These are phyloP conservation scores for Philotrypesis tridentata DNA, from an alignment of 1,140 invertebrate species.

Conservation along the genomic window DNA sequence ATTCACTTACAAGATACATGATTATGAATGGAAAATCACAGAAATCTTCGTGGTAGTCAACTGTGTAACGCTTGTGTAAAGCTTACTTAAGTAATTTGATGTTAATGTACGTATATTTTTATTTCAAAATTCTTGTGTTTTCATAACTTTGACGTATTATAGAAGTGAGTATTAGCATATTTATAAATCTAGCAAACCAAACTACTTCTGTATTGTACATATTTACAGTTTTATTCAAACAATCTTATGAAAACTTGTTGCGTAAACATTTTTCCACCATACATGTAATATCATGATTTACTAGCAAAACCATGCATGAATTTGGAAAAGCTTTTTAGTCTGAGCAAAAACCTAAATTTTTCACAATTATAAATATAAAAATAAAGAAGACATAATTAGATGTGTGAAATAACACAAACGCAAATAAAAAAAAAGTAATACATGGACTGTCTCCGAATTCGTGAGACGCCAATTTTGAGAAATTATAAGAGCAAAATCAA, in stretches of 20 bases:
- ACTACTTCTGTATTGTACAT: neutral
- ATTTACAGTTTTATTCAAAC: neutral
- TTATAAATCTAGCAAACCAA: neutral
- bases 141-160: neutral
- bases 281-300: constrained; percentile 11
- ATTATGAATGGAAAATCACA: neutral
- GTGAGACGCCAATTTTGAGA: neutral
- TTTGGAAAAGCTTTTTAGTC: constrained; percentile 45
- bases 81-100: neutral
- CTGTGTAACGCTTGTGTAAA: neutral
- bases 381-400: constrained; percentile 1
- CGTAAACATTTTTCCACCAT: constrained; percentile 29
- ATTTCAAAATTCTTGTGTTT: neutral
- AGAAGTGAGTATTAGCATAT: neutral
- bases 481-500: neutral
- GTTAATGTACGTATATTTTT: neutral
- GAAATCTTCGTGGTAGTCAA: neutral
- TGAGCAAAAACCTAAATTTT: constrained; percentile 29
- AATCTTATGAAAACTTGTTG: neutral
- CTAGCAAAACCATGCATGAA: constrained; percentile 43
- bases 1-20: neutral
- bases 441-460: neutral
- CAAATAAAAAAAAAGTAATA: neutral
- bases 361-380: constrained; percentile 12
- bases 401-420: constrained; percentile 14